Evolutionary conservation across 2,797 vertebrate genomes (phyloP), one percentile per base, ranked within the genome.

Genomic region (Heliangelus exortis): DNA sequence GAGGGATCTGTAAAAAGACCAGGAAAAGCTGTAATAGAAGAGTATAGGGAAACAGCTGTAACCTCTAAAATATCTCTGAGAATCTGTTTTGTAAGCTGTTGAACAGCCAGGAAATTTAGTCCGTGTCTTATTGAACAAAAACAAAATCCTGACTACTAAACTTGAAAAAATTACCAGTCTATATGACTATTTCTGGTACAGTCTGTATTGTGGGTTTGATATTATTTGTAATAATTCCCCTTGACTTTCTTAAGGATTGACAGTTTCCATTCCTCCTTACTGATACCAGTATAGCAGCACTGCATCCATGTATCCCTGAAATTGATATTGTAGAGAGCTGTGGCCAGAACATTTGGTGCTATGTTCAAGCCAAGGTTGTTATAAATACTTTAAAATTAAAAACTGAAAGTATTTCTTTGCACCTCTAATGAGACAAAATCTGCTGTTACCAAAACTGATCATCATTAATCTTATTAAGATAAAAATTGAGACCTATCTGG

Each of bases 21-120:
- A 84, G 84, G 63, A 95, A 96, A 89, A 93, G 69, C 89, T 84
- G 65, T 81, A 90, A 91, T 84, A 74, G 91, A 93, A 87, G 65
- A 87, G 63, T 80, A 33, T 4, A 80, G 62, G 58, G 68, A 92
- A 95, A 90, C 89, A 96, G 91, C 96, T 92, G 92, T 85, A 68
- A 75, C 92, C 59, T 94, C 91, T 93, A 85, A 83, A 93, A 77
- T 92, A 75, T 66, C 81, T 91, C 67, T 12, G 14, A 47, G 51
- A 77, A 54, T 84, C 36, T 2, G 1, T 75, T 85, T 86, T 78
- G 58, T 53, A 67, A 83, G 74, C 62, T 61, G 66, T 54, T 93
- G 58, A 75, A 63, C 51, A 75, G 85, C 43, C 90, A 72, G 59
- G 71, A 91, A 53, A 79, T 82, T 79, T 87, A 75, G 54, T 90